A percentile compares a stretch with the other conserved stretches of the same genome.
Conservation (phyloP, 2,888 invertebrate species). For the Neria commutata region DNA sequence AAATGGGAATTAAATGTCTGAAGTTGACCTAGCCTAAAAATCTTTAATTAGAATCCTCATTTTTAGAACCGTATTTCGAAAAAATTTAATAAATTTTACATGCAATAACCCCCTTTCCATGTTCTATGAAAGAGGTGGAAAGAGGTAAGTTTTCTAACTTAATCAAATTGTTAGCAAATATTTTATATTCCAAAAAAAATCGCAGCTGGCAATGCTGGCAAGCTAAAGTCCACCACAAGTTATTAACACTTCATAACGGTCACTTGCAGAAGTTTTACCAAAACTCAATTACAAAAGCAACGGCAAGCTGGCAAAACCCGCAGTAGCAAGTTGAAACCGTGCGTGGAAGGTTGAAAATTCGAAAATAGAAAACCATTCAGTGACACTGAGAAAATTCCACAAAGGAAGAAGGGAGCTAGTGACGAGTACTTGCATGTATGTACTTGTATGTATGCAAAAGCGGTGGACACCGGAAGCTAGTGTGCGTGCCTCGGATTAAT, state of each 20-base stretch:
- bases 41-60: no score
- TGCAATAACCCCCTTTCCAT: no score
- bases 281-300: slow-evolving; percentile 36
- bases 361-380: slow-evolving; percentile 7
- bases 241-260: not conserved
- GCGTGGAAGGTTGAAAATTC: slow-evolving; percentile 22
- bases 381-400: not conserved
- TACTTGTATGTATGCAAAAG: no score
- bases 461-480: slow-evolving; percentile 35
- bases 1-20: no score
- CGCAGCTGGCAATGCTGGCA: not conserved
- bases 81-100: no score
- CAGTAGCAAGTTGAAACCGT: slow-evolving; percentile 47
- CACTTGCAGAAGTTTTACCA: not conserved
- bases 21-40: no score
- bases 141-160: no score
- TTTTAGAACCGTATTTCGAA: no score
- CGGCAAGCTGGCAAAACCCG: slow-evolving; percentile 17
- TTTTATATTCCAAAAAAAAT: not conserved
- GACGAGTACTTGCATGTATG: not conserved
- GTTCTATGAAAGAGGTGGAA: no score
- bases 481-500: slow-evolving; percentile 44
- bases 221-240: not conserved
- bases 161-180: not conserved
- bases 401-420: not conserved